Evolutionary conservation across 1,140 invertebrate genomes (phyloP), one percentile per base, ranked within the genome.

Genomic region (Steinernema feltiae): DNA sequence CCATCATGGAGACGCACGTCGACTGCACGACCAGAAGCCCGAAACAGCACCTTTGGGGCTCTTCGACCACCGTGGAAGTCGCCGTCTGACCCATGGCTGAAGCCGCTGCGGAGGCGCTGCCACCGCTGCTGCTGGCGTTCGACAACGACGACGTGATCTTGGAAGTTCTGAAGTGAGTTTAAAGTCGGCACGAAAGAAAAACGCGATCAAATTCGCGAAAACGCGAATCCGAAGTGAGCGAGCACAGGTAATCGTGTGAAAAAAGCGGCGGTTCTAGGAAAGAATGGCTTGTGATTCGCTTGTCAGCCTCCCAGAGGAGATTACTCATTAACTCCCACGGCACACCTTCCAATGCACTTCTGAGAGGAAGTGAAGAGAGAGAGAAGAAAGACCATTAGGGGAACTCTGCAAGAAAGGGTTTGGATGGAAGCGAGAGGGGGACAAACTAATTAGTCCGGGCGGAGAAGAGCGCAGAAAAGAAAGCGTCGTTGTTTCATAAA

Each of bases 121-220:
- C 53, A 63, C 12, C 53, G 53, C 53, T 63, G 53, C 53, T 63
- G 53, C 53, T 63, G 15, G 53, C 53, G 53, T 21, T 63, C 24
- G 53, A 63, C 53, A 63, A 12, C 53, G 53, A 63, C 53, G 53
- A 63, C 12, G 35, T 18, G 35, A 41, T 41, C 35, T 18, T 41
- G 35, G 18, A 41, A 18, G 35, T 41, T 7, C 7, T 7, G 53
- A 27, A 7, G 12, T 63, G 53, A 41, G n/a, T n/a, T n/a, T n/a
- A 41, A 41, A 41, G 7, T 7, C 7, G 18, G 18, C 7, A 41
- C 18, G 35, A 41, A 41, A 41, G 35, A 41, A 18, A 18, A 41
- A 18, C 18, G 35, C 7, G 35, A n/a, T n/a, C n/a, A n/a, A n/a
- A n/a, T n/a, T n/a, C n/a, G n/a, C n/a, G n/a, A n/a, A n/a, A n/a